Base-by-base conservation (phyloP, 2,888 invertebrate species). In the Dione vanillae region DNA sequence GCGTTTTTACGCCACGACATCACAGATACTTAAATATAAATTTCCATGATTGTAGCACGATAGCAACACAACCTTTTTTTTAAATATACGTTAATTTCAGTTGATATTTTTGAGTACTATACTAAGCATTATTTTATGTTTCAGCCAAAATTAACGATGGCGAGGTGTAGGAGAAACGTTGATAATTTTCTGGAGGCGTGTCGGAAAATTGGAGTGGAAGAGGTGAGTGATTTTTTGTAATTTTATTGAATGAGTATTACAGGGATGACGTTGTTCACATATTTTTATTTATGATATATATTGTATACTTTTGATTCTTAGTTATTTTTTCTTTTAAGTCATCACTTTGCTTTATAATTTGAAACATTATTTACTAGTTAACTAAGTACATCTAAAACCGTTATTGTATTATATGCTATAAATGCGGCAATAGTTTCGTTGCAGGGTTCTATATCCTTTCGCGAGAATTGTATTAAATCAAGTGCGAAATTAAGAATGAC, bases 161-260 rank as follows among this genome's bases (percentile, higher is more conserved):
- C 98, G 52, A 95, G 98, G 80, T 98, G 98, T 94, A 95, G 98
- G 81, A 95, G 97, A 83, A 99, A 99, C 87, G 98, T 99, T 40
- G 98, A 99, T 86, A 98, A 98, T 91, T 99, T 99, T 85, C 92
- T 99, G 79, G 98, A 98, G 83, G 98, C 98, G 27, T 99, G 98
- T 90, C 95, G 98, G 73, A 97, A 96, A 90, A 97, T 98, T 81
- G 99, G 99, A 77, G 97, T 99, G 14, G 97, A 98, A 91, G 98
- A 98, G 96, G 98, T 98, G 90, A 95, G 96, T 83, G 27, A 3
- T 5, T 27, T 27, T 27, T 27, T 27, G 27, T 5, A 3, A 27
- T 27, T 27, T 27, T 27, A 27, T 27, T 27, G 27, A 27, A 27
- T 27, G 5, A 27, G 27, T 27, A 27, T 27, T 27, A 27, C 27